Conservation (phyloP, 2,797 vertebrate species). For the Phrynocephalus forsythii region DNA sequence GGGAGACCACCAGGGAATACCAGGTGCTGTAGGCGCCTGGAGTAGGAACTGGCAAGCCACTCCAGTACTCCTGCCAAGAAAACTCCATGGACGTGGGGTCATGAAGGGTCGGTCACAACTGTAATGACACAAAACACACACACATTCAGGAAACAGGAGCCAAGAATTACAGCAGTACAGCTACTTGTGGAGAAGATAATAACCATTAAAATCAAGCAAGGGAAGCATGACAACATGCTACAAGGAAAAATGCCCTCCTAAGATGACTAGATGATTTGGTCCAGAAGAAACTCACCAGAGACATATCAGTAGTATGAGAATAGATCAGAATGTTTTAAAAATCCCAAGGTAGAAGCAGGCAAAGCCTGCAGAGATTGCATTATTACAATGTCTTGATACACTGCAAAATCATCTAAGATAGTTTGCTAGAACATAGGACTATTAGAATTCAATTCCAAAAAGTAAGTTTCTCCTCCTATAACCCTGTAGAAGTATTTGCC, state of each 20-base stretch:
- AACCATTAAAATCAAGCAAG: conserved; percentile 1
- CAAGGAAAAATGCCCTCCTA: not conserved
- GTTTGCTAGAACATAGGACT: not conserved
- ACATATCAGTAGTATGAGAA: not conserved
- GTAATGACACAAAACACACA: too few species aligned
- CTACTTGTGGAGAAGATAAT: not conserved
- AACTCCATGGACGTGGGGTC: too few species aligned
- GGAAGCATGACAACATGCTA: not conserved
- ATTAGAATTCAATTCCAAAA: not conserved
- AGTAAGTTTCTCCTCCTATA: not conserved
- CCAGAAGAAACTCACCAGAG: not conserved
- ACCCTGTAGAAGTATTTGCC: not conserved
- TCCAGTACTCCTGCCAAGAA: too few species aligned
- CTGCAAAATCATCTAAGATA: not conserved
- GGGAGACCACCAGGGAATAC: too few species aligned
- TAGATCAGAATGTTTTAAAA: not conserved
- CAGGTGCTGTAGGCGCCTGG: too few species aligned
- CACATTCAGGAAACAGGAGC: not conserved
- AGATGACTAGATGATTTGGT: not conserved
- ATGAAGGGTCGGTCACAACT: too few species aligned
- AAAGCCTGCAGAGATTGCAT: not conserved
- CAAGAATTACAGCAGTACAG: not conserved
- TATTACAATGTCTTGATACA: not conserved
- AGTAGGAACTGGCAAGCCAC: too few species aligned
- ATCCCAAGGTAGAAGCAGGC: not conserved